Evolutionary conservation across 2,888 invertebrate species (phyloP), one percentile per base, ranked within the genome.

Genomic region (Tetropium fuscum): DNA sequence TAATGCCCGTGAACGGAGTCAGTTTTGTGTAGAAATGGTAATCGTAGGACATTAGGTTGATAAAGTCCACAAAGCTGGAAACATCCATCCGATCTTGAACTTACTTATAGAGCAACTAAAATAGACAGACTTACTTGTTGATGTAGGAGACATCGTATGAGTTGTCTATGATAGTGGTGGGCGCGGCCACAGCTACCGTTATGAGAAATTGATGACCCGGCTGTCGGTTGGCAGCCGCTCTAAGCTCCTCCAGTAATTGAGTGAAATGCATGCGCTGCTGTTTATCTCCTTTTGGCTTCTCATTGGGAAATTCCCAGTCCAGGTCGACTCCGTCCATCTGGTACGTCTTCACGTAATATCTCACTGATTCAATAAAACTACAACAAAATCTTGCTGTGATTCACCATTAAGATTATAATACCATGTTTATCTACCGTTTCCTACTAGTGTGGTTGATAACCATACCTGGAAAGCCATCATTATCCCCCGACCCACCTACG

Each of bases 21-120:
- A 87, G 87, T 77, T 85, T 85, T 2, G 88, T 86, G 74, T 87
- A 96, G 74, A 88, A 91, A 79, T 96, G 95, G 75, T 88, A 96
- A 79, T 97, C 96, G 76, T 97, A 97, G 0, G 92, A 87, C 96
- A 96, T 96, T n/a, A 97, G 76, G 79, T 94, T 95, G 0, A 94
- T 87, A 82, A 88, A 94, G 80, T 96, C 95, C 0, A 90, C 88
- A 76, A 91, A 84, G 47, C 89, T 90, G 74, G 43, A 15, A 51
- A 44, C 3, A 7, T 30, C 2, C 7, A 30, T 30, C 2, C 8
- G 10, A 3, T 10, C 2, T 30, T 30, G 30, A n/a, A 2, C 8
- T 2, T 3, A 27, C 8, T 3, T 1, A 7, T 27, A n/a, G 3
- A 6, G 27, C 6, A 27, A 7, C 27, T 27, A 27, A 27, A 27